These are phyloP conservation scores for Neodiprion lecontei DNA, from an alignment of 1,140 invertebrate genomes.

Conservation along the genomic window DNA sequence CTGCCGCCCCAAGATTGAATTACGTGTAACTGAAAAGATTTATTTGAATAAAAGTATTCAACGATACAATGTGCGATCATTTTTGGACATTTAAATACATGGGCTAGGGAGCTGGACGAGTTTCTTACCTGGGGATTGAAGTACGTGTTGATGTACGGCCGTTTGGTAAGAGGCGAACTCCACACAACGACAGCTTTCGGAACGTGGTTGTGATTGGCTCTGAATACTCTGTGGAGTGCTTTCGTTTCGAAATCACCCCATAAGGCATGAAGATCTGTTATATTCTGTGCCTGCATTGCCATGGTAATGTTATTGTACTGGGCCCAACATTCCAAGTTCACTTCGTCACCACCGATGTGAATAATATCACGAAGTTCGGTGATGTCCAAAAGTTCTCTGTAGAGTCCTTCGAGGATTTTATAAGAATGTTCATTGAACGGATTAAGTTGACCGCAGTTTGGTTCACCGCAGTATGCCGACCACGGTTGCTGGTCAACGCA, in stretches of 20 bases:
- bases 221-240: conserved; percentile 67
- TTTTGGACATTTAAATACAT: no score
- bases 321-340: conserved; percentile 77
- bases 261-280: conserved; percentile 75
- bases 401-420: conserved; percentile 71
- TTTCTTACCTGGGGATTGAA: conserved; percentile 60
- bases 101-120: no score
- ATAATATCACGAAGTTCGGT: conserved; percentile 68
- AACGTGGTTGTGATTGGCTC: conserved; percentile 69
- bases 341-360: conserved; percentile 89
- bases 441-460: conserved; percentile 86
- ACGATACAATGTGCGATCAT: no score
- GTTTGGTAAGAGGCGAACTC: conserved; percentile 80
- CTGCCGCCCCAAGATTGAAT: conserved; percentile 82
- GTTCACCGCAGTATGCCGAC: conserved; percentile 78
- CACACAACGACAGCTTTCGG: conserved; percentile 75
- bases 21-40: conserved; percentile 40
- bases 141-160: conserved; percentile 70
- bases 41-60: no score
- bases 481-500: conserved; percentile 79
- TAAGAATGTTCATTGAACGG: conserved; percentile 80
- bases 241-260: conserved; percentile 80
- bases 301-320: conserved; percentile 63
- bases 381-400: conserved; percentile 58
- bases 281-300: conserved; percentile 67